A percentile compares a stretch with the other conserved stretches of the same genome.
These are phyloP conservation scores for Podarcis siculus DNA, from an alignment of 2,797 vertebrate species.

Conservation along the genomic window DNA sequence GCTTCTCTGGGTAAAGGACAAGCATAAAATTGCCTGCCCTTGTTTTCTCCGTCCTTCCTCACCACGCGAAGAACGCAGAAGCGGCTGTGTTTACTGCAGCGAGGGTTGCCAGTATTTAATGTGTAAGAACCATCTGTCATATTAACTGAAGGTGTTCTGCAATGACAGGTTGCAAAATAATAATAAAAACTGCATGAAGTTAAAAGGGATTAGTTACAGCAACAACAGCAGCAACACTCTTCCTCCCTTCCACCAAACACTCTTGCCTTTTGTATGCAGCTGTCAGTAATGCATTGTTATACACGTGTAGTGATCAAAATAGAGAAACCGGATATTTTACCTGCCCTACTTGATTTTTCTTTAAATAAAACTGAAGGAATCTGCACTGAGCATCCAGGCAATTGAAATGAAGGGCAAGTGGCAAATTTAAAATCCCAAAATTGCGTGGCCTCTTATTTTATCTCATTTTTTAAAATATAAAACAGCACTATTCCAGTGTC, in stretches of 20 bases:
- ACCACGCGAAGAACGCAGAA: slow-evolving; percentile 85
- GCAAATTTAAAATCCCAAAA: not conserved
- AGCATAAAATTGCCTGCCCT: slow-evolving; percentile 88
- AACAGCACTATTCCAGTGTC: not conserved
- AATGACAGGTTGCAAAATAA: slow-evolving; percentile 74
- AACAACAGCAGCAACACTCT: not conserved
- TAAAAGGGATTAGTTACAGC: slow-evolving; percentile 27
- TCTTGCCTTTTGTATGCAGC: not conserved
- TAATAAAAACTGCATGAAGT: slow-evolving; percentile 3
- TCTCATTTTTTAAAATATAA: not conserved
- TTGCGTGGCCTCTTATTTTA: slow-evolving; percentile 16
- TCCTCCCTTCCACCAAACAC: not conserved
- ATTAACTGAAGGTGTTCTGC: slow-evolving; percentile 71
- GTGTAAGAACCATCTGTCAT: slow-evolving; percentile 12
- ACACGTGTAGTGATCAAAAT: slow-evolving; percentile 1
- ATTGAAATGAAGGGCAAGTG: slow-evolving; percentile 11
- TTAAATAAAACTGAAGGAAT: slow-evolving; percentile 23
- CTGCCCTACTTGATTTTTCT: accelerated
- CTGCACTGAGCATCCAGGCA: not conserved
- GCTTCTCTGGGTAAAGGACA: slow-evolving; percentile 85
- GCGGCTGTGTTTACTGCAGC: slow-evolving; percentile 82
- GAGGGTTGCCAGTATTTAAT: slow-evolving; percentile 68
- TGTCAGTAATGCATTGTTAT: not conserved
- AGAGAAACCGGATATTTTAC: not conserved
- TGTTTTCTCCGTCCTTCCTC: slow-evolving; percentile 90